These are phyloP conservation scores for Druon quercuslanigerum DNA, from an alignment of 1,140 invertebrate genomes.

Conservation along the genomic window DNA sequence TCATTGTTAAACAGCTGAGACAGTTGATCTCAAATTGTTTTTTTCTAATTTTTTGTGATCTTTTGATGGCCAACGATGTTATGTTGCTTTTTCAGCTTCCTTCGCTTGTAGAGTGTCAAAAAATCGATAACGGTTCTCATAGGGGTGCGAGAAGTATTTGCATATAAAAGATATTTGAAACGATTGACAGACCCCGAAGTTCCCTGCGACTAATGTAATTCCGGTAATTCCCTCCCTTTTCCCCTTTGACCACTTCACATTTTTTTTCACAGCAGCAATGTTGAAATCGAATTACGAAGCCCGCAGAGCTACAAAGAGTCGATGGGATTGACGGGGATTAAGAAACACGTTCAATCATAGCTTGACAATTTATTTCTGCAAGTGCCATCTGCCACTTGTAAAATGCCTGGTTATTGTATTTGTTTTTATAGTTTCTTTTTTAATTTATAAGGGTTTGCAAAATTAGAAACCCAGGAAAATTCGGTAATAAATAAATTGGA, in stretches of 20 bases:
- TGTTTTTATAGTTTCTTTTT: neutral
- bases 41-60: neutral
- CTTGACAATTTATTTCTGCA: constrained; percentile 17
- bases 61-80: neutral
- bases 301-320: neutral
- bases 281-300: constrained; percentile 22
- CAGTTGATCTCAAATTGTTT: neutral
- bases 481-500: too few species aligned
- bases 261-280: constrained; percentile 13
- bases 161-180: constrained; percentile 32
- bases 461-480: too few species aligned
- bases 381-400: neutral
- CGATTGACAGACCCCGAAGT: constrained; percentile 20
- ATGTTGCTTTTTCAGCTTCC: neutral
- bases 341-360: constrained; percentile 11
- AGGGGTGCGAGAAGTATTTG: constrained; percentile 24
- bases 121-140: constrained; percentile 24
- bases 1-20: neutral
- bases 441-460: neutral
- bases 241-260: neutral
- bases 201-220: constrained; percentile 16
- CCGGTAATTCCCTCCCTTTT: neutral
- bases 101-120: neutral
- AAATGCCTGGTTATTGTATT: neutral
- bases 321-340: constrained; percentile 16